Percentiles rank a stretch among this genome's conserved stretches.
Conservation (phyloP, 2,888 invertebrate genomes). For the Lasioglossum malachurum region DNA sequence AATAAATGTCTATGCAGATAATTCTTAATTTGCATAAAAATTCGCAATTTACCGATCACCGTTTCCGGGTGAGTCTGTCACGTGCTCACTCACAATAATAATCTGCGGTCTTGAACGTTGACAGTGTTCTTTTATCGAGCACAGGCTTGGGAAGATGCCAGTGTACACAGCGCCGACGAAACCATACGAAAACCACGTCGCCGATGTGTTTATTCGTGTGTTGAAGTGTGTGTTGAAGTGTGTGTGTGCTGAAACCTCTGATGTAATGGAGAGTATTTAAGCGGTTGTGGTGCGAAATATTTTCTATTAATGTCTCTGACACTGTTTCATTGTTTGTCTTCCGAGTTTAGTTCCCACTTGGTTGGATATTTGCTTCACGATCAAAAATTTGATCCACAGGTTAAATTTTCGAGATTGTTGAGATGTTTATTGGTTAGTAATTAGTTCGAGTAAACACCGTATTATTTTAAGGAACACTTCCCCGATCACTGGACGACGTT, state of each 20-base stretch:
- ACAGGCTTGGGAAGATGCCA: constrained; percentile 1
- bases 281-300: background rate
- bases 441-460: background rate
- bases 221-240: background rate
- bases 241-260: background rate
- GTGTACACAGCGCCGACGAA: background rate
- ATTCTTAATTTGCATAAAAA: too few species aligned
- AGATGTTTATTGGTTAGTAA: background rate
- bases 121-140: background rate
- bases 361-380: background rate
- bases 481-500: background rate
- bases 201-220: background rate
- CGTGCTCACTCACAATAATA: background rate
- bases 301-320: background rate
- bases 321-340: background rate
- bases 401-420: background rate
- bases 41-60: too few species aligned
- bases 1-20: too few species aligned
- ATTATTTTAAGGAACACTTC: background rate
- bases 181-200: background rate
- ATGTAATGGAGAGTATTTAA: background rate
- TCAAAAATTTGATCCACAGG: background rate
- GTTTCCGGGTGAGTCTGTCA: background rate
- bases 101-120: background rate
- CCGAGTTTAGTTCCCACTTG: background rate